Base-by-base conservation (phyloP, 2,797 vertebrate genomes). In the Glossophaga mutica region DNA sequence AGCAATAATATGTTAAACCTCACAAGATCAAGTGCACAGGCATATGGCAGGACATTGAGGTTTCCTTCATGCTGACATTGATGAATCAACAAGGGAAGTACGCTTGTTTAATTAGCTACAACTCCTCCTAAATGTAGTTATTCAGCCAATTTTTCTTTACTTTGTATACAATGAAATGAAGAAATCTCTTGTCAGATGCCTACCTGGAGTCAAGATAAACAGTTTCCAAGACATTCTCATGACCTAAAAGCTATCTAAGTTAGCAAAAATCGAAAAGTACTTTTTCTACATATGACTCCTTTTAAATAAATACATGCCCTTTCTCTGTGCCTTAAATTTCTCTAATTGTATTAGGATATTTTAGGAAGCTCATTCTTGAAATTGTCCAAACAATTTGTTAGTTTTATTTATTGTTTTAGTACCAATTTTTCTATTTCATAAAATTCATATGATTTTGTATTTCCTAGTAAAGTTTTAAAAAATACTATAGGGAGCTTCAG, bases 101-200 rank as follows among this genome's bases (percentile, higher is more conserved):
- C 21, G 55, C 52, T 91, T 94, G 2, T 42, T 90, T 84, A 91
- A 70, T 93, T 94, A 94, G 39, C n/a, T 91, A 83, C 48, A 92
- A 79, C 62, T 91, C 18, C 68, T 92, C 55, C 34, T 44, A 88
- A 82, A 11, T 6, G 0, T 78, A 22, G 32, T 55, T n/a, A 59
- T 74, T 14, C 55, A 59, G 32, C 5, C n/a, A 71, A 12, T 59
- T 93, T 91, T 88, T 93, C 55, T 91, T 37, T 79, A 73, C 2
- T 50, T 85, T 82, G 5, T 37, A 55, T 48, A n/a, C 19, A 34
- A 88, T 46, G n/a, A 81, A 90, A 52, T 46, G n/a, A 81, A 12
- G 15, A 87, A 96, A 71, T 3, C 11, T 1, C 0, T 87, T 85
- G n/a, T 86, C 55, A 83, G 39, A 39, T 79, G 1, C 26, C 86